Conservation (phyloP, 2,888 invertebrate genomes). For the Protodeltote pygarga region DNA sequence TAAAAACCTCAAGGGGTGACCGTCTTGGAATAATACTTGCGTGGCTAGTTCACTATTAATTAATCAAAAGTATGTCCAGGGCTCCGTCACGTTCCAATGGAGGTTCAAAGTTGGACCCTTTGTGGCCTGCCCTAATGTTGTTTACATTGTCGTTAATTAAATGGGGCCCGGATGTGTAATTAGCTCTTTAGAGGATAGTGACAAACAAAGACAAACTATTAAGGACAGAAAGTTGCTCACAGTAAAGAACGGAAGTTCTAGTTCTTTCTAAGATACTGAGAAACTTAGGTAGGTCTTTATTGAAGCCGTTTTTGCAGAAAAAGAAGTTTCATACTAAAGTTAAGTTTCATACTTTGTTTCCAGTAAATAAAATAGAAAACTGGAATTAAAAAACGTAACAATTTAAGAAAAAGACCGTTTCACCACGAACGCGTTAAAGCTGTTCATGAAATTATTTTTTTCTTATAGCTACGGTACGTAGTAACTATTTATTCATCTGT, state of each 20-base stretch:
- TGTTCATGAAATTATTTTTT: too few species aligned
- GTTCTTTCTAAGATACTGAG: background rate
- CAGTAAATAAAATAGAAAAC: too few species aligned
- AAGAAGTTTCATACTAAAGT: too few species aligned
- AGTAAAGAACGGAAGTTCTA: conserved; percentile 3
- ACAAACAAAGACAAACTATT: conserved; percentile 41
- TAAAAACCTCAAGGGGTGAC: conserved; percentile 55
- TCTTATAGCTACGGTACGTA: too few species aligned
- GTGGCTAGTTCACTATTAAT: conserved; percentile 65
- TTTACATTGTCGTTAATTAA: conserved; percentile 75
- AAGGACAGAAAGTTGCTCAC: conserved; percentile 20
- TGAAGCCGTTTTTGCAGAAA: too few species aligned
- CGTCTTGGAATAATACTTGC: conserved; percentile 59
- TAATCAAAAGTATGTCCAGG: conserved; percentile 64
- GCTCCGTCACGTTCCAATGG: conserved; percentile 56
- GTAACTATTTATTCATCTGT: too few species aligned
- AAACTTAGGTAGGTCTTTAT: too few species aligned
- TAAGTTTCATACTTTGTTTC: too few species aligned
- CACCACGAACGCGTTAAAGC: too few species aligned
- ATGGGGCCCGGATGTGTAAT: conserved; percentile 61
- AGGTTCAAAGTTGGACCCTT: conserved; percentile 61
- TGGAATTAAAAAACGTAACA: too few species aligned
- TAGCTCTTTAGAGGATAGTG: conserved; percentile 48
- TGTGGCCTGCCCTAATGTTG: conserved; percentile 72
- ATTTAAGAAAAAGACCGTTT: too few species aligned